phyloP scores from a whole-genome alignment of 1,140 invertebrate genomes.

The Lepidurus couesii region DNA sequence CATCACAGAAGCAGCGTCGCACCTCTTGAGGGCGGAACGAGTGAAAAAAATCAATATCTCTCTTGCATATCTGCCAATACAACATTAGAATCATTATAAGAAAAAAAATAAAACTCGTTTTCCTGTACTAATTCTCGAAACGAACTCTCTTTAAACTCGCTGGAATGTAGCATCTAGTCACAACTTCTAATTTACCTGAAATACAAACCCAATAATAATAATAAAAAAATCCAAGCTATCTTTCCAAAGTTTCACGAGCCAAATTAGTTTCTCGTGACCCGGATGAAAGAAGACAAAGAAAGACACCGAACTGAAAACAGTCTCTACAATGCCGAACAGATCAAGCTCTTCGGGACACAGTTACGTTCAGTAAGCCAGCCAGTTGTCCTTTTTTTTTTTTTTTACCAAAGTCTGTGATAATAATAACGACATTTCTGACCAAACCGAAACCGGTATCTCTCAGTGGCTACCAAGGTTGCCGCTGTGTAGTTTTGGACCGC shows the following conservation, averaged over 20 bases:
- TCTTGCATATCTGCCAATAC: background rate
- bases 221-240: background rate
- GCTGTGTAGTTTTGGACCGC: too few species aligned
- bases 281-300: too few species aligned
- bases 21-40: conserved; percentile 9
- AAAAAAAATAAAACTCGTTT: background rate
- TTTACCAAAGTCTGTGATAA: too few species aligned
- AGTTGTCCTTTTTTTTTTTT: too few species aligned
- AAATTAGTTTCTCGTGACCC: too few species aligned
- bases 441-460: too few species aligned
- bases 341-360: too few species aligned
- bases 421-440: too few species aligned
- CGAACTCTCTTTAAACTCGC: background rate
- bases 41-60: background rate
- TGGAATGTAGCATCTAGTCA: background rate
- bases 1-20: conserved; percentile 12
- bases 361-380: too few species aligned
- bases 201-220: background rate
- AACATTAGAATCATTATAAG: background rate
- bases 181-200: background rate
- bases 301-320: too few species aligned
- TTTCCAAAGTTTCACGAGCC: background rate
- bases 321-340: too few species aligned
- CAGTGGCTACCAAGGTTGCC: too few species aligned
- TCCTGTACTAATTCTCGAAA: background rate